Evolutionary conservation across 2,888 invertebrate species (phyloP).

Genomic region (Ochropleura leucogaster): DNA sequence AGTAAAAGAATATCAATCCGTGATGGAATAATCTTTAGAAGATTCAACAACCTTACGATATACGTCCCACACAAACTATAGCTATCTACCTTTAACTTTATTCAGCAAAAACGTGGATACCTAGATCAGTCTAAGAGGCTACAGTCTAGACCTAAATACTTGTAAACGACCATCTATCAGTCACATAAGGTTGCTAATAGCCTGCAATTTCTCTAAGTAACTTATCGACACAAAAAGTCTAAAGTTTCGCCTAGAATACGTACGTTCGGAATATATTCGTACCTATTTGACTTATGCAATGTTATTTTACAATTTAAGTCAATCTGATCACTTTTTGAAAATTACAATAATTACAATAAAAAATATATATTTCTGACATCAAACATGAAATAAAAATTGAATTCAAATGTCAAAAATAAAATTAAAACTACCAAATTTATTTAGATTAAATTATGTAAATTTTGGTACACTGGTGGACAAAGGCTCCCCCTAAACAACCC

Average conservation of each 20-base stretch:
- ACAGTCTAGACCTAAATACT: constrained; percentile 28
- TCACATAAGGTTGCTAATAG: constrained; percentile 28
- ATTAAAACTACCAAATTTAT: too few species aligned
- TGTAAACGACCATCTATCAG: constrained; percentile 28
- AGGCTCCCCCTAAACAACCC: too few species aligned
- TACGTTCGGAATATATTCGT: background rate
- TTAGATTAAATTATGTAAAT: too few species aligned
- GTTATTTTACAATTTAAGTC: too few species aligned
- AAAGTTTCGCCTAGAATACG: constrained; percentile 1
- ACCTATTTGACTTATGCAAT: too few species aligned
- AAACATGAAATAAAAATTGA: too few species aligned
- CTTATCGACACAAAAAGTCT: constrained; percentile 22
- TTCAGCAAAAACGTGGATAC: constrained; percentile 15
- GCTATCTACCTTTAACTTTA: background rate
- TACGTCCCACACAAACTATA: background rate
- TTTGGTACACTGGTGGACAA: too few species aligned
- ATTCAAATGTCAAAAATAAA: too few species aligned
- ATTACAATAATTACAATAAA: too few species aligned
- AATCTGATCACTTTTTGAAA: too few species aligned
- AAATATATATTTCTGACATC: too few species aligned
- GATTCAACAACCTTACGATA: background rate
- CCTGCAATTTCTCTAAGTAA: constrained; percentile 24
- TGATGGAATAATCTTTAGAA: background rate
- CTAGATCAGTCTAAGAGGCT: constrained; percentile 29
- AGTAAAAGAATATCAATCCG: background rate